Percentiles rank a stretch among this genome's conserved stretches.
These are phyloP conservation scores for Heterotis niloticus DNA, from an alignment of 2,113 vertebrate species.

Conservation along the genomic window DNA sequence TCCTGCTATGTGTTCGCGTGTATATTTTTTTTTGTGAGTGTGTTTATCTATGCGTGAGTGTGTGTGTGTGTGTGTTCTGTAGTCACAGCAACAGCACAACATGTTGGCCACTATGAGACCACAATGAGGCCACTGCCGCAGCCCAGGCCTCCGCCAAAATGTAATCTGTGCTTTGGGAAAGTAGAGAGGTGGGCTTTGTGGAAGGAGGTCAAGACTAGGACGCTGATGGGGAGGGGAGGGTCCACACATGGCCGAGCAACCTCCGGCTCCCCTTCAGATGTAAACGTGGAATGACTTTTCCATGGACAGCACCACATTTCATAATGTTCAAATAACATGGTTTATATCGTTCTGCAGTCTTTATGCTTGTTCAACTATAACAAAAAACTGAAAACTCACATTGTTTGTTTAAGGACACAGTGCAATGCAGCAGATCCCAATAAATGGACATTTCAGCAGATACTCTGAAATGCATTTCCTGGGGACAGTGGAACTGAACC, in stretches of 20 bases:
- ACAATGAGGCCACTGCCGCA: slow-evolving; percentile 54
- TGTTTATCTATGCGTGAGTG: slow-evolving; percentile 16
- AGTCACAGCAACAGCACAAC: slow-evolving; percentile 69
- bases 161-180: slow-evolving; percentile 69
- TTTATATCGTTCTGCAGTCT: slow-evolving; percentile 39
- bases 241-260: slow-evolving; percentile 50
- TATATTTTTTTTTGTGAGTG: slow-evolving; percentile 37
- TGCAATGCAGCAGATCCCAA: not conserved
- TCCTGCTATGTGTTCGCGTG: slow-evolving; percentile 19
- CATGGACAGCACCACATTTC: slow-evolving; percentile 66
- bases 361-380: no score
- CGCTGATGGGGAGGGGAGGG: not conserved
- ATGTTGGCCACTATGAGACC: slow-evolving; percentile 66
- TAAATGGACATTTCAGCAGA: not conserved
- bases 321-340: slow-evolving; percentile 63
- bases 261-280: slow-evolving; percentile 69
- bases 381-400: not conserved
- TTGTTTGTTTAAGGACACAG: not conserved
- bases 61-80: slow-evolving; percentile 51
- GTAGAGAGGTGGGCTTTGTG: slow-evolving; percentile 53
- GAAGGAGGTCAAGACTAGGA: slow-evolving; percentile 22
- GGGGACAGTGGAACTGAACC: not conserved
- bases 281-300: slow-evolving; percentile 71
- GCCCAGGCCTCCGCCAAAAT: slow-evolving; percentile 61
- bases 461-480: no score